phyloP scores from a whole-genome alignment of 2,797 vertebrate genomes.

The Heterohyrax brucei region DNA sequence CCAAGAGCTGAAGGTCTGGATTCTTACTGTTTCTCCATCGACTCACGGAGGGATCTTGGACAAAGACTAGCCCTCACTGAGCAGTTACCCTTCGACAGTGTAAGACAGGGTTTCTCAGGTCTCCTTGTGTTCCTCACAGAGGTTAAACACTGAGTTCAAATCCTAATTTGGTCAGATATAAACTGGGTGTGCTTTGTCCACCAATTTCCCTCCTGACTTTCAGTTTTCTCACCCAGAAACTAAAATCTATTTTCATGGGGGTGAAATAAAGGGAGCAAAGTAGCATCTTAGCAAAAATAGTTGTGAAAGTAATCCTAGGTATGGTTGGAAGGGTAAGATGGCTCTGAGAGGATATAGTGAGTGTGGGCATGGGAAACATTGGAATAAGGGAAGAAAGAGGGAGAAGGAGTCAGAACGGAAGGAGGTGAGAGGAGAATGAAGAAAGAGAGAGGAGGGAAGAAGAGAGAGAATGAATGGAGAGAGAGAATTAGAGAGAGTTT shows the following conservation, averaged over 20 bases:
- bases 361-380: not conserved
- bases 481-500: not conserved
- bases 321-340: not conserved
- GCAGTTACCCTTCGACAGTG: not conserved
- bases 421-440: not conserved
- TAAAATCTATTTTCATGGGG: not conserved
- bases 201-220: not conserved
- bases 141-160: not conserved
- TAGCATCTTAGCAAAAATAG: not conserved
- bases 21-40: not conserved
- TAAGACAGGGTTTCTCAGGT: not conserved
- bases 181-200: not conserved
- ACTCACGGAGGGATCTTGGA: not conserved
- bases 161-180: not conserved
- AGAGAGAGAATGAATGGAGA: not conserved
- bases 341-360: not conserved
- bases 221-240: not conserved
- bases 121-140: not conserved
- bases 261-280: not conserved
- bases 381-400: not conserved
- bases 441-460: not conserved
- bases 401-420: not conserved
- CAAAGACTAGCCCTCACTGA: accelerated
- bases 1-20: not conserved
- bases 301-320: not conserved